Evolutionary conservation across 2,797 vertebrate species (phyloP).

Genomic region (Dermochelys coriacea): DNA sequence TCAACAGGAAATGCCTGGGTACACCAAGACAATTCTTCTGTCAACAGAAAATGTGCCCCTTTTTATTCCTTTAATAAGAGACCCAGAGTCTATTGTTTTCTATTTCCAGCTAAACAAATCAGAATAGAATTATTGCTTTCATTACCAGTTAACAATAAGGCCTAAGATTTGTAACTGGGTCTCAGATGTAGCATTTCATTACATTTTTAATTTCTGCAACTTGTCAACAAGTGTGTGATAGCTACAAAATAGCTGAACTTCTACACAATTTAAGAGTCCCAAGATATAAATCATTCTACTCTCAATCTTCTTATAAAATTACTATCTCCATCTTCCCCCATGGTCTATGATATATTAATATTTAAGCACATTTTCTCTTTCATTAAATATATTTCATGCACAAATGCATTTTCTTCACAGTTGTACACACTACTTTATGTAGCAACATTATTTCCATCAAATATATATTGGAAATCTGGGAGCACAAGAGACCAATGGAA

Average conservation of each 20-base stretch:
- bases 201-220: background rate
- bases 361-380: background rate
- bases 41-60: conserved; percentile 42
- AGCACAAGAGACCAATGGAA: background rate
- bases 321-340: background rate
- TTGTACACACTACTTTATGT: background rate
- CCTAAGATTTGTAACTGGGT: background rate
- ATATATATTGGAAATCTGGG: background rate
- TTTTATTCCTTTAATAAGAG: conserved; percentile 40
- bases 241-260: background rate
- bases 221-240: conserved; percentile 21
- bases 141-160: background rate
- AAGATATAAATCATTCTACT: conserved; percentile 15
- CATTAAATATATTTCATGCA: background rate
- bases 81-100: background rate
- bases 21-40: conserved; percentile 43
- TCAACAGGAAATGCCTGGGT: conserved; percentile 46
- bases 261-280: background rate
- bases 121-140: conserved; percentile 18
- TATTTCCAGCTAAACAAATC: conserved; percentile 34
- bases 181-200: background rate
- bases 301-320: conserved; percentile 11
- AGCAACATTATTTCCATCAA: background rate
- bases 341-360: background rate
- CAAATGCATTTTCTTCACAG: background rate